phyloP scores from a whole-genome alignment of 2,797 vertebrate genomes.

The Scolopax rusticola region DNA sequence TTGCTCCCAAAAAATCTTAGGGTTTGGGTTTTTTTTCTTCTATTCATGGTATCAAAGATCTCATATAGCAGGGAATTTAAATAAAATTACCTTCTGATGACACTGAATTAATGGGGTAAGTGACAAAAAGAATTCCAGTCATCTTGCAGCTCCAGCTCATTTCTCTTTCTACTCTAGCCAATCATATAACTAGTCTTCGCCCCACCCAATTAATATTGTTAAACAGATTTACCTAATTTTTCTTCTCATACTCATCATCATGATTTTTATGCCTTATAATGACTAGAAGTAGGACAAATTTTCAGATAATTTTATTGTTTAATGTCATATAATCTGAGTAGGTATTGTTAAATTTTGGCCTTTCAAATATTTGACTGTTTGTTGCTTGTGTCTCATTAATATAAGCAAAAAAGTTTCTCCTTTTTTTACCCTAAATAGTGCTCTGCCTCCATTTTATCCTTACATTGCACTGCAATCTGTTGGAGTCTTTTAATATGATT shows the following conservation, averaged over 20 bases:
- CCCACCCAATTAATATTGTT: not conserved
- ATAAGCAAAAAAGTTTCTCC: not conserved
- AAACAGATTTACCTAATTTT: not conserved
- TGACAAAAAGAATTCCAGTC: not conserved
- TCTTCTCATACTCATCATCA: not conserved
- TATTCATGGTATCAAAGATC: not conserved
- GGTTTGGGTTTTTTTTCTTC: not conserved
- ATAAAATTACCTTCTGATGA: not conserved
- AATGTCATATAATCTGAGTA: not conserved
- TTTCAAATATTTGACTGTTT: not conserved
- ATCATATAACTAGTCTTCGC: not conserved
- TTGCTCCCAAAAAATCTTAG: not conserved
- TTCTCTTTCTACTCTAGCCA: not conserved
- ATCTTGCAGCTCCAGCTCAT: not conserved
- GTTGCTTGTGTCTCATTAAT: not conserved
- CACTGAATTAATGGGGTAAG: not conserved
- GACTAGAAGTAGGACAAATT: not conserved
- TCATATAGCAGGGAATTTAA: not conserved
- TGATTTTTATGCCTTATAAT: not conserved
- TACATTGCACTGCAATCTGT: not conserved
- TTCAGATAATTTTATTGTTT: not conserved
- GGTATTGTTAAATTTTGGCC: not conserved
- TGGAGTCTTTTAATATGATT: not conserved
- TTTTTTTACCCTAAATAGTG: not conserved
- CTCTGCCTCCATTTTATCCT: not conserved